Evolutionary conservation across 2,797 vertebrate genomes (phyloP), one percentile per base, ranked within the genome.

Genomic region (Megalops cyprinoides): DNA sequence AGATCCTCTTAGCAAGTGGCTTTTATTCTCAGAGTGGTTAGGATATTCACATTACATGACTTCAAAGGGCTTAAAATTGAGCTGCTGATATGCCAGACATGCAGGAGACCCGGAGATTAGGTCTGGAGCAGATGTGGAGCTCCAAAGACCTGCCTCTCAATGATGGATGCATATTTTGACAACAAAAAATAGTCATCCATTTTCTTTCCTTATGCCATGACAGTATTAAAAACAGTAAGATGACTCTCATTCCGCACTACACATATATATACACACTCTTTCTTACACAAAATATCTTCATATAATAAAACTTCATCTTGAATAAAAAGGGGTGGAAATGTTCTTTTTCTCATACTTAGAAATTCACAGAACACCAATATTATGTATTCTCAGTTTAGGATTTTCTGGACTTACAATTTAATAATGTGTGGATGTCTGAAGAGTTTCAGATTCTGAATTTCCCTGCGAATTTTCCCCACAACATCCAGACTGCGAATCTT

Each of bases 341-440:
- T 58, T 60, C 56, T 60, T 3, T 60, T 28, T 28, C 31, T 31
- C 8, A 60, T 28, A 34, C 34, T 34, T 2, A 65, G 60, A 65
- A 34, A 34, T 34, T 2, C 60, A 65, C 15, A 31, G 8, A 12
- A 65, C 31, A 34, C n/a, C n/a, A n/a, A n/a, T n/a, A n/a, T n/a
- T n/a, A n/a, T n/a, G n/a, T n/a, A n/a, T n/a, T n/a, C n/a, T n/a
- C n/a, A n/a, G n/a, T n/a, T n/a, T n/a, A n/a, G n/a, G n/a, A n/a
- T n/a, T n/a, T 42, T 44, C 90, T 84, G 86, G 91, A 95, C 97
- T 98, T 94, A 98, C 98, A 99, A 91, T 91, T 99, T 99, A 91
- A 99, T 99, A 91, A 99, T 99, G 88, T 99, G 98, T 81, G 98
- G 98, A 88, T 99, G 98, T 73, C 98, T 95, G 91, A 99, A 99